Percentiles rank a stretch among this genome's conserved stretches.
Conservation (phyloP, 2,888 invertebrate genomes). For the Melinopterus prodromus region DNA sequence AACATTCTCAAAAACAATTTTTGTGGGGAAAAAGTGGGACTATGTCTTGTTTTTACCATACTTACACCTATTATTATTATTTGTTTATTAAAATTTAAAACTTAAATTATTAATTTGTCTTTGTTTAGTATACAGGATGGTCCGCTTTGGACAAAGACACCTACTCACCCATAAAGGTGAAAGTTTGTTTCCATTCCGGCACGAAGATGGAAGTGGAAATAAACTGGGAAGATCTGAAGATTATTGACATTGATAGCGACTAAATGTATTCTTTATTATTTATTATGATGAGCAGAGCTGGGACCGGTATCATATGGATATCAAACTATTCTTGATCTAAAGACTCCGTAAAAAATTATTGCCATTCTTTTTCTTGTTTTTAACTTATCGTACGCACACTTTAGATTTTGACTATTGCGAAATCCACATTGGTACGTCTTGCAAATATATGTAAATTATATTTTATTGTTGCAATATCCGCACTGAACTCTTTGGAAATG, state of each 20-base stretch:
- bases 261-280: slow-evolving; percentile 42
- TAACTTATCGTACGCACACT: not conserved
- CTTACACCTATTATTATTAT: no score
- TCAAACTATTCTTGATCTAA: not conserved
- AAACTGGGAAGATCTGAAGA: slow-evolving; percentile 56
- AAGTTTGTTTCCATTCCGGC: slow-evolving; percentile 53
- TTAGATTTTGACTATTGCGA: not conserved
- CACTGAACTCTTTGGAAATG: not conserved
- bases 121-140: slow-evolving; percentile 59
- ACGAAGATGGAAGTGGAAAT: slow-evolving; percentile 55
- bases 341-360: no score
- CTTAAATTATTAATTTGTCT: slow-evolving; percentile 21
- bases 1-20: no score
- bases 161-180: slow-evolving; percentile 56
- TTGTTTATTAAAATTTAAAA: no score
- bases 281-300: slow-evolving; percentile 6
- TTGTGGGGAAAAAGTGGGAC: no score
- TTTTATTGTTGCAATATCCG: not conserved
- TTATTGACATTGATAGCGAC: slow-evolving; percentile 54
- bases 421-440: not conserved
- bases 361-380: not conserved
- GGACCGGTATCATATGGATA: not conserved
- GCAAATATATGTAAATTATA: not conserved
- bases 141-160: slow-evolving; percentile 57
- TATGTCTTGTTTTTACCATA: no score